Evolutionary conservation across 1,140 invertebrate genomes (phyloP).

Genomic region (Sycophila sp.): DNA sequence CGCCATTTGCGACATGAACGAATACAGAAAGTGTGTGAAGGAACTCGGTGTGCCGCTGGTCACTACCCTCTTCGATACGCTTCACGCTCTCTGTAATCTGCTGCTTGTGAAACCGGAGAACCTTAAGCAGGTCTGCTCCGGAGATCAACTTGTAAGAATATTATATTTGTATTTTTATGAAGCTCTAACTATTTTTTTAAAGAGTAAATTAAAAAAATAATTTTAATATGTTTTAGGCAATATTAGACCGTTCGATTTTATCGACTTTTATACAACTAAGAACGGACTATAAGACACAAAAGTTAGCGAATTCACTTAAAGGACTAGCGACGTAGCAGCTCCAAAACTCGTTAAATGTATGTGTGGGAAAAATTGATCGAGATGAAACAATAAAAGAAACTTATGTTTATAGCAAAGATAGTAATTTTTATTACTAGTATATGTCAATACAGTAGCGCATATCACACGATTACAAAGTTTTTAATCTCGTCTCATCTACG

Average conservation of each 20-base stretch:
- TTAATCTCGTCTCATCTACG: background rate
- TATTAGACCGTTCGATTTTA: constrained; percentile 86
- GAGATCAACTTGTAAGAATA: constrained; percentile 87
- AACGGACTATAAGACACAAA: constrained; percentile 90
- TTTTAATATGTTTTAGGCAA: constrained; percentile 73
- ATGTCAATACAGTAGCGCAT: background rate
- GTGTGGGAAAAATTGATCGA: background rate
- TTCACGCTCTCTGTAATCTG: constrained; percentile 96
- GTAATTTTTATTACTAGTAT: constrained; percentile 46
- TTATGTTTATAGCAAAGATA: constrained; percentile 48
- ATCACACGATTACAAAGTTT: constrained; percentile 5
- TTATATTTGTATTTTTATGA: constrained; percentile 12
- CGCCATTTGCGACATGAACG: constrained; percentile 97
- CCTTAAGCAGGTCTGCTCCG: constrained; percentile 92
- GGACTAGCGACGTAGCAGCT: constrained; percentile 56
- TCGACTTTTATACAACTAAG: constrained; percentile 93
- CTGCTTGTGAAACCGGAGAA: constrained; percentile 96
- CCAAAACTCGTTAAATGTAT: background rate
- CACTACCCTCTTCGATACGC: constrained; percentile 89
- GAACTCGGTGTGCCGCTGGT: constrained; percentile 80
- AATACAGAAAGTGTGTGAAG: constrained; percentile 86
- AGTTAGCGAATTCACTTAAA: constrained; percentile 76
- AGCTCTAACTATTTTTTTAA: background rate
- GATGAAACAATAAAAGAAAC: constrained; percentile 38
- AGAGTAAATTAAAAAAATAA: background rate